Evolutionary conservation across 2,888 invertebrate genomes (phyloP), one percentile per base, ranked within the genome.

Genomic region (Strigamia transsilvanica): DNA sequence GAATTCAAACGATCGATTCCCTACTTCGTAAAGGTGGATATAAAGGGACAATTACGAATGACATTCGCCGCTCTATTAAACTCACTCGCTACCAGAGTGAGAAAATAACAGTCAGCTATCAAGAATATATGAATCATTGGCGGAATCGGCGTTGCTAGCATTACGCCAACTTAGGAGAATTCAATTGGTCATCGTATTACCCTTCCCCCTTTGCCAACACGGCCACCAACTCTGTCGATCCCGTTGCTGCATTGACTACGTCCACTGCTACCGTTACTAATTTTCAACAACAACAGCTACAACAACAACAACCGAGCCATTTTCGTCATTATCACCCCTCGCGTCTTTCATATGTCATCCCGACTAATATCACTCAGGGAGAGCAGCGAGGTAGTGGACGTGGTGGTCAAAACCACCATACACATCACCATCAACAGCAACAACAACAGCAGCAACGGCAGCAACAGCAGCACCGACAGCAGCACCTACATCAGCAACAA

Each of bases 1-100:
- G 97, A 90, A 92, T 95, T 85, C 98, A 99, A 90, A 99, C 99
- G 32, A 97, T 99, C 87, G 99, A 99, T 90, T 97, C 98, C 61
- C 90, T 99, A 84, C 91, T 99, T 84, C 93, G 98, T 85, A 99
- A 99, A 90, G 99, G 98, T 85, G 99, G 99, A 79, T 98, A 93
- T 90, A 96, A 96, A 88, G 95, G 97, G 38, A 89, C 91, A 82
- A 96, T 98, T 84, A 95, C 95, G n/a, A 92, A 92, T 34, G 96
- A 97, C 82, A 90, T 94, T 87, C 92, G 98, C 82, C 93, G 94
- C 86, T 93, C 93, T 88, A 94, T 99, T 88, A 97, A 96, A 89
- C 90, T 99, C 86, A 98, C 97, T 82, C 94, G 98, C 85, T 99
- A 99, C 90, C 97, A 97, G 88, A 97, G 97, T 86, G 98, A 98